Conservation (phyloP, 2,113 vertebrate genomes). For the Mesoclemmys tuberculata region DNA sequence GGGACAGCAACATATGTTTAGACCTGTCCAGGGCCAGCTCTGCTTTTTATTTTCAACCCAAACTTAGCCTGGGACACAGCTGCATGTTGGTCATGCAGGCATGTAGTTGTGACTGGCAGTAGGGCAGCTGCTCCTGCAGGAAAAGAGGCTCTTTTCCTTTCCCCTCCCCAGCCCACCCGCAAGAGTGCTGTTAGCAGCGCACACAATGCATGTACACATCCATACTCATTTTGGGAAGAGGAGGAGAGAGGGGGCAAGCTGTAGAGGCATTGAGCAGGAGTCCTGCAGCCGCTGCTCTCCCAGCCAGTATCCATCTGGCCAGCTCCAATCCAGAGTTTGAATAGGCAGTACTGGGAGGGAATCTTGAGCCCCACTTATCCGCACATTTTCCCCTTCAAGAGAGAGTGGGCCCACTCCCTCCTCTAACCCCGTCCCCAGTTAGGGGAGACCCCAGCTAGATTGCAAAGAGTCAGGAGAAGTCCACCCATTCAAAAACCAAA, state of each 20-base stretch:
- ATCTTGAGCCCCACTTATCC: neutral
- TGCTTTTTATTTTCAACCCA: neutral
- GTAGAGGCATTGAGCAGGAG: neutral
- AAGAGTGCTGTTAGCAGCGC: neutral
- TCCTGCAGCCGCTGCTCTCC: neutral
- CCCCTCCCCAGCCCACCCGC: too few relatives aligned
- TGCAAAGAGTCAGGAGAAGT: neutral
- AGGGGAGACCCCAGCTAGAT: neutral
- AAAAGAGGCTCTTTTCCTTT: neutral
- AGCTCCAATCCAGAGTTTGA: neutral
- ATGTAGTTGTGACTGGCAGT: neutral
- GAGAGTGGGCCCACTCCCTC: neutral
- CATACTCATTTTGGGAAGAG: neutral
- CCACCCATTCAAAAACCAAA: neutral
- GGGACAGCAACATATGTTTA: too few relatives aligned
- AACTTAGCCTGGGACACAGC: neutral
- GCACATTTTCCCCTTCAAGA: neutral
- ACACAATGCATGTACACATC: neutral
- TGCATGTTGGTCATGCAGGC: neutral
- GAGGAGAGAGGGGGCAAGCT: neutral
- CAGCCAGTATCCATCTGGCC: neutral
- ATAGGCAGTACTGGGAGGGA: neutral
- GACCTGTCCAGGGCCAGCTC: too few relatives aligned
- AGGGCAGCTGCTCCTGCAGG: neutral
- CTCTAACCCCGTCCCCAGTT: neutral